Evolutionary conservation across 2,888 invertebrate genomes (phyloP).

Genomic region (Steinernema scapterisci): DNA sequence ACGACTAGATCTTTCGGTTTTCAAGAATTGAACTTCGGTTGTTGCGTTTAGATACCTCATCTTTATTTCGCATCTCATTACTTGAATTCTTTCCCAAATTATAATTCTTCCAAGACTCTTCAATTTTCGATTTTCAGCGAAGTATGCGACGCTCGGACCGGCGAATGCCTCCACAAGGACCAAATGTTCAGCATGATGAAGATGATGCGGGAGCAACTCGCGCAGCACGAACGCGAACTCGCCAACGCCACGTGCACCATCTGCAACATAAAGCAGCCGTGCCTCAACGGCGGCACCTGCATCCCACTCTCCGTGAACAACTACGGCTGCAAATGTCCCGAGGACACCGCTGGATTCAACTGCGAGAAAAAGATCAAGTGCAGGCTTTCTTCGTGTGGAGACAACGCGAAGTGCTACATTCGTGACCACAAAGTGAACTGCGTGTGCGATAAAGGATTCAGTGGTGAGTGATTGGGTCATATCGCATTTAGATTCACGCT

Average conservation of each 20-base stretch:
- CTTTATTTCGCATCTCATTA: not conserved
- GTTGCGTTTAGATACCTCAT: too few relatives aligned
- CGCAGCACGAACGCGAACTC: conserved; percentile 8
- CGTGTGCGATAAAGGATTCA: conserved; percentile 54
- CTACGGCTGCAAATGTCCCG: conserved; percentile 68
- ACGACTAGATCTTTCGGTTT: too few relatives aligned
- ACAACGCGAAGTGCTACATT: conserved; percentile 53
- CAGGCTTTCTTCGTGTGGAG: conserved; percentile 47
- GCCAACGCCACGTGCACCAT: conserved; percentile 2
- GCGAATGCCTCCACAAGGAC: conserved; percentile 11
- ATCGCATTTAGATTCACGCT: too few relatives aligned
- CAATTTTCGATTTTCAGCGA: not conserved
- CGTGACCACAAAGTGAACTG: conserved; percentile 54
- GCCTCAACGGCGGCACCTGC: conserved; percentile 50
- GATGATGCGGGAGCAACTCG: not conserved
- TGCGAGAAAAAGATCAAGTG: conserved; percentile 72
- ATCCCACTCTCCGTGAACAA: conserved; percentile 18
- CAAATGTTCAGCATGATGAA: conserved; percentile 6
- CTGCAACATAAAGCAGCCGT: conserved; percentile 37
- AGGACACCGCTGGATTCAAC: conserved; percentile 77
- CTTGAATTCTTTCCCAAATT: too few relatives aligned
- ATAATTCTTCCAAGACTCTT: not conserved
- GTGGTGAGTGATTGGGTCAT: conserved; percentile 36
- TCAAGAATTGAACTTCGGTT: too few relatives aligned
- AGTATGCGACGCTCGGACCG: conserved; percentile 4